A percentile compares a stretch with the other conserved stretches of the same genome.
phyloP scores from a whole-genome alignment of 1,140 invertebrate species.

The Neodiprion lecontei region DNA sequence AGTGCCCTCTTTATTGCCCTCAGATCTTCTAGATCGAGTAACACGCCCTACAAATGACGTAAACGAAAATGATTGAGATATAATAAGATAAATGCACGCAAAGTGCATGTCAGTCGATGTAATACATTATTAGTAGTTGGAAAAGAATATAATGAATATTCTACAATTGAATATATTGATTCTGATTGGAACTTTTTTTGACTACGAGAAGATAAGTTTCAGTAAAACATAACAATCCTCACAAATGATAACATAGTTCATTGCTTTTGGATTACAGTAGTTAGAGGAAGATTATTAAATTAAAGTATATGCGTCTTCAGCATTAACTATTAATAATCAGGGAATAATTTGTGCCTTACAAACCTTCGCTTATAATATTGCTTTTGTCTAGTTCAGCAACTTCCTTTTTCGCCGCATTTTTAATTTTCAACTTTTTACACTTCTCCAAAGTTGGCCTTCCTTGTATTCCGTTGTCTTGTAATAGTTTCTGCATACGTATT shows the following conservation, averaged over 20 bases:
- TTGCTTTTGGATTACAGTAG: too few species aligned
- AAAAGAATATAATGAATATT: too few species aligned
- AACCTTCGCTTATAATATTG: slow-evolving; percentile 52
- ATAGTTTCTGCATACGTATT: slow-evolving; percentile 38
- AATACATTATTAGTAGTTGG: too few species aligned
- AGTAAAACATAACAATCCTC: too few species aligned
- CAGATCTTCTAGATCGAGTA: slow-evolving; percentile 41
- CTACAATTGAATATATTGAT: too few species aligned
- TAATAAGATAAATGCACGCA: neutral
- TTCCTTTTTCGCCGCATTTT: slow-evolving; percentile 41
- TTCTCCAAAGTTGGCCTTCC: slow-evolving; percentile 50
- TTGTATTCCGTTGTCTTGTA: slow-evolving; percentile 47
- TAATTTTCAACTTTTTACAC: slow-evolving; percentile 45
- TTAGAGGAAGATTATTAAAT: neutral
- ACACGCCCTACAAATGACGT: slow-evolving; percentile 40
- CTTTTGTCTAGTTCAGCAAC: slow-evolving; percentile 39
- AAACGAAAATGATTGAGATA: neutral
- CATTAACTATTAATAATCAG: neutral
- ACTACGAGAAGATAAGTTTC: too few species aligned
- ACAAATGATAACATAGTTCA: too few species aligned
- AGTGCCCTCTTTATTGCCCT: slow-evolving; percentile 19
- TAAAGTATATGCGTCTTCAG: too few species aligned
- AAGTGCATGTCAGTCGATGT: too few species aligned
- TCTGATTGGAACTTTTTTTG: too few species aligned
- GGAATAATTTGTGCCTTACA: slow-evolving; percentile 17